A percentile compares a stretch with the other conserved stretches of the same genome.
These are phyloP conservation scores for Helicolenus hilgendorfi DNA, from an alignment of 2,797 vertebrate species.

Conservation along the genomic window DNA sequence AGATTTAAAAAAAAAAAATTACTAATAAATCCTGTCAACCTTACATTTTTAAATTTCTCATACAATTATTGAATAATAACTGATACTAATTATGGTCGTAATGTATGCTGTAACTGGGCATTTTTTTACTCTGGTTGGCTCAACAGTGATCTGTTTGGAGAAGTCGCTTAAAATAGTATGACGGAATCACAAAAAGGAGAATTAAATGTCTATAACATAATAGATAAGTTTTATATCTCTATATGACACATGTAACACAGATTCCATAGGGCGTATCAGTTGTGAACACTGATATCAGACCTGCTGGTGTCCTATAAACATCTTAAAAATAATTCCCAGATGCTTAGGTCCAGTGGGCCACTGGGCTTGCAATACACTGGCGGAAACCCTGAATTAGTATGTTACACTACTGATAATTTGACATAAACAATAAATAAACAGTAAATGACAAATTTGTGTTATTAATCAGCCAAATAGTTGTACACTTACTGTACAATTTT, in stretches of 20 bases:
- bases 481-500: background rate
- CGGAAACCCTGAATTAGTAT: background rate
- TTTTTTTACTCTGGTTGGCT: background rate
- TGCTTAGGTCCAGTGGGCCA: no score
- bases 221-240: no score
- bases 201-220: no score
- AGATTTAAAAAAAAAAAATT: background rate
- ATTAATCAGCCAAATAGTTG: background rate
- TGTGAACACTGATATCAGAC: no score
- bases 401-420: background rate
- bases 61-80: background rate
- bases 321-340: no score
- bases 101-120: background rate
- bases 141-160: background rate
- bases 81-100: background rate
- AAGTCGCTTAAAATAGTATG: background rate
- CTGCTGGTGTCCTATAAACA: no score
- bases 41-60: background rate
- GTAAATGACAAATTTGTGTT: background rate
- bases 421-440: background rate
- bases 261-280: no score
- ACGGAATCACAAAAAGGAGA: background rate
- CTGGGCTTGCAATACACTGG: no score
- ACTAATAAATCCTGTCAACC: background rate
- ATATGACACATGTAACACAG: no score